Evolutionary conservation across 2,888 invertebrate genomes (phyloP), one percentile per base, ranked within the genome.

Genomic region (Epirrhoe alternata): DNA sequence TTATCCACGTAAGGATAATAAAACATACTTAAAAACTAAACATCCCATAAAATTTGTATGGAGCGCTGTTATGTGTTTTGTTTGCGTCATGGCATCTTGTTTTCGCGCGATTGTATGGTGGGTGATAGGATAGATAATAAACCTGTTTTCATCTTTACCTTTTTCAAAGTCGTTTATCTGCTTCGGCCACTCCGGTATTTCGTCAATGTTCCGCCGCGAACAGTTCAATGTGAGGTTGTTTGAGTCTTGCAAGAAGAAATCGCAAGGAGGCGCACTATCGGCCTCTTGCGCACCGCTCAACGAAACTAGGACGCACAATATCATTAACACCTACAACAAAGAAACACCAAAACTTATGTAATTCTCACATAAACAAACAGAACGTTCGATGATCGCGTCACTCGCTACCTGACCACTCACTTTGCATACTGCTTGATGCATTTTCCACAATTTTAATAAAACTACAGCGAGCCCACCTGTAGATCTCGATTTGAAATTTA

Each of bases 301-400:
- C 74, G 80, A 80, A 81, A 88, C 83, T 85, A 91, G 82, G 77
- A 82, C 87, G 84, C 86, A 86, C 77, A 91, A 77, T 84, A 88
- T 81, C 84, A 89, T 86, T 87, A 90, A 86, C 84, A 89, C 91
- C 92, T 93, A 90, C 78, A 90, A 92, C 89, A 90, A 88, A 90
- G 83, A 86, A 85, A 84, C 85, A 82, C 82, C 79, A 81, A 85
- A 81, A 83, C 81, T 82, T 84, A 85, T 82, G 77, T 83, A 83
- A 84, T 61, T 54, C 57, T 31, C 55, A 42, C 62, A 78, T 74
- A 78, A 80, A 82, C 79, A 74, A 73, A 67, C 74, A 63, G 71
- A 73, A 68, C 71, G 69, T 63, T 61, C 66, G 60, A 71, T 73
- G 66, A 74, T 70, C 70, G 74, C 72, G 77, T 67, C 77, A 74